Percentiles rank a stretch among this genome's conserved stretches.
Evolutionary conservation across 2,888 invertebrate species (phyloP).

Genomic region (Sinotaia quadrata): DNA sequence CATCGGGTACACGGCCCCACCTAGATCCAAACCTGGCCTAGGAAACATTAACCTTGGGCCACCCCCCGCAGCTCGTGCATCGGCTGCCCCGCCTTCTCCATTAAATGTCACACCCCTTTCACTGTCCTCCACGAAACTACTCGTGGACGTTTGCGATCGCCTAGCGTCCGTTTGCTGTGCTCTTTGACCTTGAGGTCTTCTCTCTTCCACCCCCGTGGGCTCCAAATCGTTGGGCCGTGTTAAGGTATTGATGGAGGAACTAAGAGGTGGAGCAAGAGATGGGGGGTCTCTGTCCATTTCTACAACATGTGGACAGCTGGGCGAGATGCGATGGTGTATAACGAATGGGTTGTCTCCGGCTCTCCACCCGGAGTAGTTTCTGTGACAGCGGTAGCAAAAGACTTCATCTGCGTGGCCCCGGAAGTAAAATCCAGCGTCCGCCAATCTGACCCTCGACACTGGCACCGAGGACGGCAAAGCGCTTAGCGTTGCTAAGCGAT

Average conservation of each 20-base stretch:
- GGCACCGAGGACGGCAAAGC: constrained; percentile 14
- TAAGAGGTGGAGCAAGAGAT: background rate
- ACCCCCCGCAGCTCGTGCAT: background rate
- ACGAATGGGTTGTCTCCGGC: constrained; percentile 18
- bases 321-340: constrained; percentile 14
- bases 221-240: background rate
- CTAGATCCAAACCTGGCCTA: constrained; percentile 10
- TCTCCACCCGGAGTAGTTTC: constrained; percentile 9
- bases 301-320: constrained; percentile 10
- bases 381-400: constrained; percentile 24
- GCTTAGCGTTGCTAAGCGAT: constrained; percentile 16
- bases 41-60: too few relatives aligned
- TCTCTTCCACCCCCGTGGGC: background rate
- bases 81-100: background rate
- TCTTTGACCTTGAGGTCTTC: background rate
- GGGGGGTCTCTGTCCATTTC: too few relatives aligned
- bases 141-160: too few relatives aligned
- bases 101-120: background rate
- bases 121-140: background rate
- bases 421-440: constrained; percentile 26
- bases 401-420: constrained; percentile 20
- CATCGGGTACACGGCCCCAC: constrained; percentile 27
- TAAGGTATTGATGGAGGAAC: too few relatives aligned
- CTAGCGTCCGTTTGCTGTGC: too few relatives aligned
- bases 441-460: constrained; percentile 18